phyloP scores from a whole-genome alignment of 2,888 invertebrate species.

The Hirtodrosophila histrioides region DNA sequence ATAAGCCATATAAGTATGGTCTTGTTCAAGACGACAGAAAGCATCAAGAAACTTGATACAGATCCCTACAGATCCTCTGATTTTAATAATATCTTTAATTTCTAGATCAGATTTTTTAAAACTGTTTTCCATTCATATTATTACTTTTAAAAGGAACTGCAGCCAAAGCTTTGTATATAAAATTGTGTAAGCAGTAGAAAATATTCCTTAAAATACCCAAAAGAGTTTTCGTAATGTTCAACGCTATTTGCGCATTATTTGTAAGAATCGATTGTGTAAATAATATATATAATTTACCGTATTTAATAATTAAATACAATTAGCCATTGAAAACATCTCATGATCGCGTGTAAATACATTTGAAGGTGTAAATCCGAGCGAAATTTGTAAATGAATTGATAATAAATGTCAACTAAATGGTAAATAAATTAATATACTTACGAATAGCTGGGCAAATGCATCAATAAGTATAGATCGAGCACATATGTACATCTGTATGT shows the following conservation, averaged over 20 bases:
- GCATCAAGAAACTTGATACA: no score
- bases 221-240: slow-evolving; percentile 5
- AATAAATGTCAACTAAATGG: slow-evolving; percentile 49
- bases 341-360: slow-evolving; percentile 69
- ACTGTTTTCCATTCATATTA: no score
- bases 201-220: background rate
- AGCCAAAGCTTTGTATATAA: slow-evolving; percentile 57
- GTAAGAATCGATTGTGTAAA: slow-evolving; percentile 48
- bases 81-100: no score
- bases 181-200: slow-evolving; percentile 13
- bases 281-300: slow-evolving; percentile 36
- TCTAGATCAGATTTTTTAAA: background rate
- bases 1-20: no score
- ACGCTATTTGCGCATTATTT: slow-evolving; percentile 16
- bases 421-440: slow-evolving; percentile 30
- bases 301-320: slow-evolving; percentile 30
- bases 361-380: slow-evolving; percentile 46
- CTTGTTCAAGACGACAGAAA: no score
- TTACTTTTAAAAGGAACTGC: slow-evolving; percentile 3
- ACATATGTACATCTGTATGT: slow-evolving; percentile 20
- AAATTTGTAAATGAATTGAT: slow-evolving; percentile 71
- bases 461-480: slow-evolving; percentile 25
- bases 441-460: slow-evolving; percentile 24
- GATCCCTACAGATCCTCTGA: no score
- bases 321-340: slow-evolving; percentile 53